Percentiles rank a stretch among this genome's conserved stretches.
Evolutionary conservation across 2,888 invertebrate genomes (phyloP).

Genomic region (Yponomeuta sedellus): DNA sequence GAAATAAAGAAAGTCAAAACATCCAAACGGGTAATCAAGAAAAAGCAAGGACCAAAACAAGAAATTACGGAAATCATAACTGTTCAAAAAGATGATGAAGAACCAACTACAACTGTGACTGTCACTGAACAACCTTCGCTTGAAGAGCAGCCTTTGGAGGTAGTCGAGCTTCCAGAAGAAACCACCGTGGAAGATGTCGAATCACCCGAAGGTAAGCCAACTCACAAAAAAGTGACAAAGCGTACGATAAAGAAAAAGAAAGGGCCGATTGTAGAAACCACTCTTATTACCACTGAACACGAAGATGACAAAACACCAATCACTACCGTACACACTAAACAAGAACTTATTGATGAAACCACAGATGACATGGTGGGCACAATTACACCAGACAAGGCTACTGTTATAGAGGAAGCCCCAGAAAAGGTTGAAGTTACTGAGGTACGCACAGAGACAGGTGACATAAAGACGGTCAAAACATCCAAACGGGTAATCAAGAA

Average conservation of each 20-base stretch:
- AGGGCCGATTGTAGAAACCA: constrained; percentile 45
- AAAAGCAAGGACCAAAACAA: constrained; percentile 41
- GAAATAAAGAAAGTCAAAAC: constrained; percentile 23
- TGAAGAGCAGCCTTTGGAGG: constrained; percentile 26
- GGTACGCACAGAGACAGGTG: constrained; percentile 31
- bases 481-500: constrained; percentile 36
- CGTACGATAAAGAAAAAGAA: constrained; percentile 37
- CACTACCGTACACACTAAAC: constrained; percentile 31
- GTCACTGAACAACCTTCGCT: constrained; percentile 15
- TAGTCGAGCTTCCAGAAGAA: constrained; percentile 28
- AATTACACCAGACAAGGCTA: constrained; percentile 16
- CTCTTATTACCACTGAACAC: constrained; percentile 62
- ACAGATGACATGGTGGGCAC: constrained; percentile 20
- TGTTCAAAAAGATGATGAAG: constrained; percentile 32
- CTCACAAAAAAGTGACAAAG: constrained; percentile 15
- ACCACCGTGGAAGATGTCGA: constrained; percentile 22
- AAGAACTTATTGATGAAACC: constrained; percentile 20
- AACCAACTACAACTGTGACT: constrained; percentile 16
- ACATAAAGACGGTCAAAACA: constrained; percentile 21
- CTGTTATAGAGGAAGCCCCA: constrained; percentile 23
- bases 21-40: constrained; percentile 33
- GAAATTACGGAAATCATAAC: constrained; percentile 55
- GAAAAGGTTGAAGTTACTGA: constrained; percentile 44
- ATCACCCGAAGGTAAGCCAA: constrained; percentile 18
- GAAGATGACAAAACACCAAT: constrained; percentile 43